Conservation (phyloP, 2,113 vertebrate genomes). For the Diphyllodes magnificus region DNA sequence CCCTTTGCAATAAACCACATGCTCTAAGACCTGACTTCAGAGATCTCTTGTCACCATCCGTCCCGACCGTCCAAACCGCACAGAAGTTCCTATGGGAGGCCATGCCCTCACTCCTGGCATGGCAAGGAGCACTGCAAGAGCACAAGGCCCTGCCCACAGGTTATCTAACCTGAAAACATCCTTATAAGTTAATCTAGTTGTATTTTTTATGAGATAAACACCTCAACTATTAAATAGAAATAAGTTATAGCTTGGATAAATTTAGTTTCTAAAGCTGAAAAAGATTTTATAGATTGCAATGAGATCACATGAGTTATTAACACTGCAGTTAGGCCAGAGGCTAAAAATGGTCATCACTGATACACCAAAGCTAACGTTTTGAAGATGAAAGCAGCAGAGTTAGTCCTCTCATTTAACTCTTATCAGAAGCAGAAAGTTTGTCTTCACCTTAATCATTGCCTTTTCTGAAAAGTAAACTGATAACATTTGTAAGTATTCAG, state of each 20-base stretch:
- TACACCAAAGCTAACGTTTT: not conserved
- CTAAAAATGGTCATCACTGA: not conserved
- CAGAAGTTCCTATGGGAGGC: not conserved
- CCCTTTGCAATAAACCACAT: too few species aligned
- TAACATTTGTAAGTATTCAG: not conserved
- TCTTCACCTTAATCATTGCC: not conserved
- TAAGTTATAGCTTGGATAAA: not conserved
- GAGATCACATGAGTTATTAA: not conserved
- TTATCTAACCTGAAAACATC: not conserved
- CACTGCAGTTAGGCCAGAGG: not conserved
- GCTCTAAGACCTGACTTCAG: too few species aligned
- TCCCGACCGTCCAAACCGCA: too few species aligned
- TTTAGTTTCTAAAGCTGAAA: not conserved
- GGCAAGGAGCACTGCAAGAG: accelerated
- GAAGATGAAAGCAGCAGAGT: not conserved
- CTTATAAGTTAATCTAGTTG: not conserved
- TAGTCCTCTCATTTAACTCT: not conserved
- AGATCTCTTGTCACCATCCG: too few species aligned
- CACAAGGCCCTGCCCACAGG: too few species aligned
- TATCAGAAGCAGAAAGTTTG: not conserved
- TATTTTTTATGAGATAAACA: not conserved
- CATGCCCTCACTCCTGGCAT: accelerated
- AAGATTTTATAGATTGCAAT: not conserved
- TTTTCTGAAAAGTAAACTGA: not conserved
- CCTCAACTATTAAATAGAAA: not conserved